Evolutionary conservation across 2,113 vertebrate species (phyloP), one percentile per base, ranked within the genome.

Genomic region (Orthonyx spaldingii): DNA sequence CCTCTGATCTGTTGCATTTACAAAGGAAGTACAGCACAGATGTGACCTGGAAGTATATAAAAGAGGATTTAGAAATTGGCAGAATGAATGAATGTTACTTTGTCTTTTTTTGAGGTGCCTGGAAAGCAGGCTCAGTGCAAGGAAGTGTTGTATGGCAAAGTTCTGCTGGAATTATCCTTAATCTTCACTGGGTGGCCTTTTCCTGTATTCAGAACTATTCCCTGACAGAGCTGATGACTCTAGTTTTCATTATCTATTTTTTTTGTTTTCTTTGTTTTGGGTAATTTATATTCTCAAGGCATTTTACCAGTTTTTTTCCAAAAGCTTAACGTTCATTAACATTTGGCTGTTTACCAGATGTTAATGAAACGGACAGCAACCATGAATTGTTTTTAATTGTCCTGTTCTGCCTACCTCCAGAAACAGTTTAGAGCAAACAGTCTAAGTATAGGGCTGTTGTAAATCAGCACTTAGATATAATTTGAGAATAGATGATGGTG

Each of bases 1-100:
- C 16, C 27, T 74, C 52, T 96, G 53, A 91, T 87, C 42, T 78
- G 56, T 95, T 96, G 18, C 14, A 32, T 95, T 96, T 94, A 59
- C 78, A 90, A 84, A 81, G 57, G 59, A 80, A 4, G 60, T 35
- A 66, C 70, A 66, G 78, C 47, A 78, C 75, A 56, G 69, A 47
- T 87, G 52, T 42, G 21, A 59, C 47, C 41, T 59, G 35, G 18
- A 70, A 63, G 10, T 35, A 5, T 4, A 50, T 35, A 49, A 60
- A 84, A 69, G 27, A 76, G 22, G 20, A 52, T 60, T 47, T 56
- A 56, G 32, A 72, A 91, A 50, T 3, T 39, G 26, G 11, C 20
- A 78, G 66, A 87, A 66, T 46, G 46, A 49, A 55, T 28, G 7
- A 13, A 75, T n/a, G 18, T 53, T 47, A 21, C 24, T 4, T 56